Evolutionary conservation across 2,113 vertebrate species (phyloP), one percentile per base, ranked within the genome.

Genomic region (Phrynocephalus versicolor): DNA sequence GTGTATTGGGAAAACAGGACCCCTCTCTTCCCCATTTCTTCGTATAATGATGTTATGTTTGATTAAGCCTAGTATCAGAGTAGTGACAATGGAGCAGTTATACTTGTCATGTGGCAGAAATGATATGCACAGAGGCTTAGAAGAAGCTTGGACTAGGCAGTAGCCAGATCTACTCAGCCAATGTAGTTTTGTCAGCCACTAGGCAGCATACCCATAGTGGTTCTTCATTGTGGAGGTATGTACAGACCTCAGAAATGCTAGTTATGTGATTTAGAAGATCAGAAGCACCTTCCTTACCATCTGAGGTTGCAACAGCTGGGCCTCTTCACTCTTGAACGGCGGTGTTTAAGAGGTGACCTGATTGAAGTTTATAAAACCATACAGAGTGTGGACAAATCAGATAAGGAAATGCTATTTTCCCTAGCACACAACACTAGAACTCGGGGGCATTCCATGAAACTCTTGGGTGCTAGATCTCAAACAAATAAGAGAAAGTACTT

Each of bases 341-440:
- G 64, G 1, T 25, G 79, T 91, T 57, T 85, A 5, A 71, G 83
- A 90, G 82, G 76, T 75, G 79, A 77, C 84, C 67, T 41, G 27
- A 84, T 88, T 91, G 83, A 87, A 93, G 92, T 89, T 82, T n/a
- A n/a, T n/a, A n/a, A n/a, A n/a, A n/a, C n/a, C n/a, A n/a, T n/a
- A n/a, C n/a, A n/a, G n/a, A n/a, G n/a, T n/a, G n/a, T n/a, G n/a
- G n/a, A n/a, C n/a, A n/a, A n/a, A n/a, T n/a, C n/a, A n/a, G n/a
- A n/a, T n/a, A n/a, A n/a, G n/a, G n/a, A n/a, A n/a, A n/a, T n/a
- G n/a, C n/a, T n/a, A n/a, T n/a, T n/a, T n/a, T n/a, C n/a, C n/a
- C n/a, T n/a, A n/a, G n/a, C n/a, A n/a, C n/a, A n/a, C n/a, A n/a
- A n/a, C n/a, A n/a, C n/a, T n/a, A n/a, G n/a, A n/a, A n/a, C n/a